These are phyloP conservation scores for Cnemophilus loriae DNA, from an alignment of 2,113 vertebrate genomes.

Conservation along the genomic window DNA sequence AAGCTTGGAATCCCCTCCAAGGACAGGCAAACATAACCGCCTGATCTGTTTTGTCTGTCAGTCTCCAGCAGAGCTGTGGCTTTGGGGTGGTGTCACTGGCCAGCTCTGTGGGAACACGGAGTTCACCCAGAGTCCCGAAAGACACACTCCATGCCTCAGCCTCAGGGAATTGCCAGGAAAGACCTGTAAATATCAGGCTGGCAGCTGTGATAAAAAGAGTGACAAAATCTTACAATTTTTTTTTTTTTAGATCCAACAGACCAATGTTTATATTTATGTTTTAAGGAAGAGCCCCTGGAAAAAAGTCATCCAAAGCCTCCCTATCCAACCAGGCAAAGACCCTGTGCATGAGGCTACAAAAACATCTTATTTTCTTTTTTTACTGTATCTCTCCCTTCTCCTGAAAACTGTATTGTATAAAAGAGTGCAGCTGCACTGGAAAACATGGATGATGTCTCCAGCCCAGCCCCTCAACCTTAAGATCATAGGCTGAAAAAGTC, in stretches of 20 bases:
- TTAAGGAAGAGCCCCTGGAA: neutral
- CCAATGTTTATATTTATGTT: neutral
- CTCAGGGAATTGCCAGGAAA: neutral
- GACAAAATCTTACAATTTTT: neutral
- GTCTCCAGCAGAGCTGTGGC: neutral
- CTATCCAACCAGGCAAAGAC: neutral
- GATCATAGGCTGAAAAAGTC: neutral
- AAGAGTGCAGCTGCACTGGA: neutral
- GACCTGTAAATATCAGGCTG: neutral
- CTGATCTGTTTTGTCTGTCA: neutral
- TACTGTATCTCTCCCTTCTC: neutral
- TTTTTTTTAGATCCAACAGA: neutral
- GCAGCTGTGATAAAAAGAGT: neutral
- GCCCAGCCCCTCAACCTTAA: neutral
- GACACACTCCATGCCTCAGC: neutral
- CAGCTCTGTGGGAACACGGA: neutral
- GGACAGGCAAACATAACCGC: accelerated
- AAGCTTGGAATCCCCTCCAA: neutral
- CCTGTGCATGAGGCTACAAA: neutral
- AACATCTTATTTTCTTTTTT: neutral
- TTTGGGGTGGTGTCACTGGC: neutral
- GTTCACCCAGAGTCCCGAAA: neutral
- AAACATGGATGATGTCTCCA: neutral
- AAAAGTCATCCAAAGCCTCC: neutral
- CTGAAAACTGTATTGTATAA: neutral